Evolutionary conservation across 2,888 invertebrate species (phyloP).

Genomic region (Shargacucullia verbasci): DNA sequence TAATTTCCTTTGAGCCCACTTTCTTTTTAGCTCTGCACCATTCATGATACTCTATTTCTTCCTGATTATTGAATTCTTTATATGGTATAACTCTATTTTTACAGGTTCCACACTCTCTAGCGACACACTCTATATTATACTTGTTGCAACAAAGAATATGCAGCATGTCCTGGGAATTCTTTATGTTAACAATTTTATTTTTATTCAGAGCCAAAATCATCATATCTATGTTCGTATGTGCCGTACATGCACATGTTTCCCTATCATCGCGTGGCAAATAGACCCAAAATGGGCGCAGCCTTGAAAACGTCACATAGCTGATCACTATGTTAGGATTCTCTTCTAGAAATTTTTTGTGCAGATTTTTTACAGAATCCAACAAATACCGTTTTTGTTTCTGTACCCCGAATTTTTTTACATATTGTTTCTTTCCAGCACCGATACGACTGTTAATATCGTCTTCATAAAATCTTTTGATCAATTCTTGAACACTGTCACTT

Average conservation of each 20-base stretch:
- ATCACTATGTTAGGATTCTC: background rate
- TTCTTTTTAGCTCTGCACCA: slow-evolving; percentile 22
- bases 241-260: background rate
- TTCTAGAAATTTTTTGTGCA: background rate
- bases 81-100: slow-evolving; percentile 23
- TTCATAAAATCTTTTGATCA: background rate
- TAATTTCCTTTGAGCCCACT: slow-evolving; percentile 7
- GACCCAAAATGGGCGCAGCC: background rate
- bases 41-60: slow-evolving; percentile 21
- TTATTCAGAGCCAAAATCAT: background rate
- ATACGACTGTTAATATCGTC: slow-evolving; percentile 1
- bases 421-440: slow-evolving; percentile 2
- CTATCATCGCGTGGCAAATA: background rate
- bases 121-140: background rate
- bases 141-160: background rate
- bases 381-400: background rate
- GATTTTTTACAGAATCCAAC: background rate
- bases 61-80: slow-evolving; percentile 18
- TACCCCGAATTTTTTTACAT: background rate
- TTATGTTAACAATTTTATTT: background rate
- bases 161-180: background rate
- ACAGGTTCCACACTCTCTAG: slow-evolving; percentile 10
- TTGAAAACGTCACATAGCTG: background rate
- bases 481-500: background rate
- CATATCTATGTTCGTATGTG: background rate